Percentiles rank a stretch among this genome's conserved stretches.
Evolutionary conservation across 2,888 invertebrate species (phyloP).

Genomic region (Oasisia sp.): DNA sequence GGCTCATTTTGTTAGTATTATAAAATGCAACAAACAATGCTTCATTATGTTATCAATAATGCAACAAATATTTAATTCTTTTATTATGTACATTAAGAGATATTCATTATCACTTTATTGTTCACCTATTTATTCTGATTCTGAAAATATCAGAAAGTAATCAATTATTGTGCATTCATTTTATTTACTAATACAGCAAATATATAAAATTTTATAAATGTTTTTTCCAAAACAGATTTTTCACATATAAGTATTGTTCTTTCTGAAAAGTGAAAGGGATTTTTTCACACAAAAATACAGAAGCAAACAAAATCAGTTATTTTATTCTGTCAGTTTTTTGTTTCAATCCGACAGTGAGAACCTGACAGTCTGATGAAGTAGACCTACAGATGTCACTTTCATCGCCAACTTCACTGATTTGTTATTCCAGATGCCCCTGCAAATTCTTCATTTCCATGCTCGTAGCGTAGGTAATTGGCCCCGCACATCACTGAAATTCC

Average conservation of each 20-base stretch:
- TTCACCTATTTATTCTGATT: background rate
- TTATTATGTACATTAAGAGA: background rate
- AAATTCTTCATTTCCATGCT: constrained; percentile 9
- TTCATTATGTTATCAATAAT: background rate
- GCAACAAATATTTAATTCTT: background rate
- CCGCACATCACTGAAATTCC: constrained; percentile 1
- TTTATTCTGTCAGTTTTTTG: background rate
- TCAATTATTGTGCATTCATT: background rate
- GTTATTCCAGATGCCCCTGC: background rate
- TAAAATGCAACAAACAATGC: no score
- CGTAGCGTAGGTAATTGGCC: background rate
- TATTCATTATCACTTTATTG: background rate
- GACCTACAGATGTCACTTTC: background rate
- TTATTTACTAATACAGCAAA: background rate
- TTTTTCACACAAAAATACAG: background rate
- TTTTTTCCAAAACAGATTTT: background rate
- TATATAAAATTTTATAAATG: background rate
- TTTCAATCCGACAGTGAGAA: background rate
- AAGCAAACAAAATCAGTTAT: background rate
- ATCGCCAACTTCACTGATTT: background rate
- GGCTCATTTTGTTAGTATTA: no score
- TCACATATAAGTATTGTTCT: background rate
- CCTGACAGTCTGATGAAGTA: background rate
- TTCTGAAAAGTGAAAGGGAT: no score
- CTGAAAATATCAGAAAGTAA: background rate